Percentiles rank a stretch among this genome's conserved stretches.
phyloP scores from a whole-genome alignment of 2,888 invertebrate species.

The Napeogenes inachia region DNA sequence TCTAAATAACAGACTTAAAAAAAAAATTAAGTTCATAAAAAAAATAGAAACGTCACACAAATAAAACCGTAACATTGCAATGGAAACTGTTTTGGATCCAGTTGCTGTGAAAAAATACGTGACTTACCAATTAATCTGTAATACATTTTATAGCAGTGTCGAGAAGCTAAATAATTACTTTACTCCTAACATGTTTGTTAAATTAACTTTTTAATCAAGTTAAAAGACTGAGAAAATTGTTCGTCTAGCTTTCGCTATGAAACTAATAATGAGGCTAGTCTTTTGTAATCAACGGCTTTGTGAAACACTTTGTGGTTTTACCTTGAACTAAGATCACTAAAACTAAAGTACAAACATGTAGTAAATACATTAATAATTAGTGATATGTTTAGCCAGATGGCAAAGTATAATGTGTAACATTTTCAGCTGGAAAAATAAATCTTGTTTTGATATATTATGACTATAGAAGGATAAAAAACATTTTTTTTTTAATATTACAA shows the following conservation, averaged over 20 bases:
- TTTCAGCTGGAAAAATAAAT: no score
- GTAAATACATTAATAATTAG: no score
- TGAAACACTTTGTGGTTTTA: background rate
- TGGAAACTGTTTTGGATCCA: background rate
- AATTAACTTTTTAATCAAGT: conserved; percentile 1
- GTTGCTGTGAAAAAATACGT: conserved; percentile 3
- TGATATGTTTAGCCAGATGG: no score
- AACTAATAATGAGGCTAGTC: background rate
- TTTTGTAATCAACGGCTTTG: background rate
- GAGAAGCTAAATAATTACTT: conserved; percentile 5
- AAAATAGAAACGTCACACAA: no score
- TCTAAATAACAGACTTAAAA: no score
- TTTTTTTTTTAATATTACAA: no score
- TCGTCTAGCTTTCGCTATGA: background rate
- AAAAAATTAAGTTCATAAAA: no score
- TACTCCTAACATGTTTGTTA: conserved; percentile 5
- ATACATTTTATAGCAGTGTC: conserved; percentile 7
- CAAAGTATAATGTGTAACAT: no score
- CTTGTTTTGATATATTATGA: no score
- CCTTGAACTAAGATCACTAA: no score
- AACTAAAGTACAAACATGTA: no score
- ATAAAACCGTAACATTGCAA: background rate
- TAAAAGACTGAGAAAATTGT: background rate
- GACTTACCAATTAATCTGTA: background rate
- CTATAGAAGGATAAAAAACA: no score